Conservation (phyloP, 2,113 vertebrate species). For the Alligator mississippiensis region DNA sequence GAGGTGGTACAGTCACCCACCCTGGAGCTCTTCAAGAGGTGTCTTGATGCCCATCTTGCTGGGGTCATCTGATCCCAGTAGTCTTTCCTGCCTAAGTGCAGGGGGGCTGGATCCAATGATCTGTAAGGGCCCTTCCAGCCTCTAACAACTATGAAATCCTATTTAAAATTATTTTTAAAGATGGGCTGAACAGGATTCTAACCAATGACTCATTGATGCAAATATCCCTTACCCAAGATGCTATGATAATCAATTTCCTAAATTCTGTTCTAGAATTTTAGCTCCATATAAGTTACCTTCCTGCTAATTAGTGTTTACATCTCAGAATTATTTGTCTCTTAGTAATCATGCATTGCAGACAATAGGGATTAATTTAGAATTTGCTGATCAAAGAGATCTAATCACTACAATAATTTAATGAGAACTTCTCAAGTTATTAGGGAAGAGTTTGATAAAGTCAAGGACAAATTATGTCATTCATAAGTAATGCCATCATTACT, state of each 20-base stretch:
- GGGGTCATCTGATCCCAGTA: too few relatives aligned
- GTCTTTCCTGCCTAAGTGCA: too few relatives aligned
- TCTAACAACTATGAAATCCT: too few relatives aligned
- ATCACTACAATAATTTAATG: background rate
- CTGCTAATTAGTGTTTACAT: background rate
- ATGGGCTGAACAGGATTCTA: constrained; percentile 6
- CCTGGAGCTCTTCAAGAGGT: too few relatives aligned
- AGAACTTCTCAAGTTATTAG: background rate
- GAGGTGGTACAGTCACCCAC: too few relatives aligned
- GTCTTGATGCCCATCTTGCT: too few relatives aligned
- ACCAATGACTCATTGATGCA: constrained; percentile 1
- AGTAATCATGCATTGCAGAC: background rate
- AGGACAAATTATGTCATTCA: background rate
- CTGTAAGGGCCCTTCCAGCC: too few relatives aligned
- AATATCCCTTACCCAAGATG: background rate
- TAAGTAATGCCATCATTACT: background rate
- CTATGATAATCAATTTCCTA: background rate
- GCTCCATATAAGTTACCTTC: background rate
- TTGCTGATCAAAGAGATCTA: background rate
- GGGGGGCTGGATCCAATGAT: too few relatives aligned
- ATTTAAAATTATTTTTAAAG: background rate
- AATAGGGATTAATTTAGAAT: background rate
- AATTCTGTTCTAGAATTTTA: background rate
- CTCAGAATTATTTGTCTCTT: background rate
- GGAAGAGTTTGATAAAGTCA: background rate